These are phyloP conservation scores for Hemiscyllium ocellatum DNA, from an alignment of 2,113 vertebrate species.

Conservation along the genomic window DNA sequence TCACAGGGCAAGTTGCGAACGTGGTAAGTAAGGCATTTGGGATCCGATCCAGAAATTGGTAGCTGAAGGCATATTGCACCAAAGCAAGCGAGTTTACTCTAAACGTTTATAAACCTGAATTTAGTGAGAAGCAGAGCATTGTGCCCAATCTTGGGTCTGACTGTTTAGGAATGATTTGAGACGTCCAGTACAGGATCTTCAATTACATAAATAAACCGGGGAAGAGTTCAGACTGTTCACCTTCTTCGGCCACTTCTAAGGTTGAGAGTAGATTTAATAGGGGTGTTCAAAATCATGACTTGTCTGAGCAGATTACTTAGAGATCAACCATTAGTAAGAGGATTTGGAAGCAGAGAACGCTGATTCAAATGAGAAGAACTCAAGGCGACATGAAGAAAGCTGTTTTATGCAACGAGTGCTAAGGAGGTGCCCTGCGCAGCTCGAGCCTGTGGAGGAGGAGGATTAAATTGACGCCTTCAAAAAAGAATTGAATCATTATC, in stretches of 20 bases:
- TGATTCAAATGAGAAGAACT: neutral
- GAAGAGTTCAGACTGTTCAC: neutral
- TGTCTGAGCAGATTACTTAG: neutral
- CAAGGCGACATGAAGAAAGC: neutral
- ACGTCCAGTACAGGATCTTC: neutral
- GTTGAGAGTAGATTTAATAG: neutral
- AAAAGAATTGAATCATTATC: neutral
- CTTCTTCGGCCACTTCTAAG: neutral
- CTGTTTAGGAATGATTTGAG: neutral
- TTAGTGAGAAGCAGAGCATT: neutral
- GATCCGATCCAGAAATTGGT: neutral
- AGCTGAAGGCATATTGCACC: neutral
- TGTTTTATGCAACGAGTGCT: neutral
- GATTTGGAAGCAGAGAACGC: neutral
- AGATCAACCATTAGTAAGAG: neutral
- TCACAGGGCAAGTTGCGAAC: neutral
- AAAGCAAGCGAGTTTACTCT: neutral
- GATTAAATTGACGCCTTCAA: neutral
- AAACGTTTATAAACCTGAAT: neutral
- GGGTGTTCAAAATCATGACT: neutral
- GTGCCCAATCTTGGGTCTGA: neutral
- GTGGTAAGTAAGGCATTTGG: neutral
- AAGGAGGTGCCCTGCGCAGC: too few species aligned
- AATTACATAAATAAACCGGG: neutral
- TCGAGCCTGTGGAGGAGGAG: neutral